Evolutionary conservation across 2,888 invertebrate genomes (phyloP).

Genomic region (Arrhopalites spinosus): DNA sequence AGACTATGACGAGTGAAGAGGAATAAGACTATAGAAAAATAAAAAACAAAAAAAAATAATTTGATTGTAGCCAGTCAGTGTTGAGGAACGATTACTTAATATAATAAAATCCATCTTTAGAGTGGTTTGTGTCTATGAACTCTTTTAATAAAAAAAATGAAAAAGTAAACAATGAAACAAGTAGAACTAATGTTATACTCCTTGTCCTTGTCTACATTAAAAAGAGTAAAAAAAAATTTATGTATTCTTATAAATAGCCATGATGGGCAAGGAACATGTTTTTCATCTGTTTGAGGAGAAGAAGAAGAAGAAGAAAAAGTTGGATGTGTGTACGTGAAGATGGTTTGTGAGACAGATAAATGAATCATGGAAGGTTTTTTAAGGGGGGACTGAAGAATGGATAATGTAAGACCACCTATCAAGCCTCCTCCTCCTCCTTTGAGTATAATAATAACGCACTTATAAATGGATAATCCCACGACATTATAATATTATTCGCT

Average conservation of each 20-base stretch:
- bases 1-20: too few species aligned
- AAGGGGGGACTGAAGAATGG: constrained; percentile 29
- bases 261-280: not conserved
- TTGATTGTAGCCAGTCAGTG: too few species aligned
- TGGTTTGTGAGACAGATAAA: constrained; percentile 41
- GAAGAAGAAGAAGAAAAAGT: not conserved
- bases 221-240: not conserved
- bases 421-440: not conserved
- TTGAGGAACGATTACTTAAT: too few species aligned
- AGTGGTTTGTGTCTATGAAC: too few species aligned
- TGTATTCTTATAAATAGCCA: not conserved
- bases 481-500: constrained; percentile 35
- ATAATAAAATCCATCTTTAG: too few species aligned
- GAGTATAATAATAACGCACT: constrained; percentile 22
- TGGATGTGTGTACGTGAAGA: not conserved
- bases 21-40: too few species aligned
- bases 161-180: not conserved
- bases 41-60: too few species aligned
- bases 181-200: not conserved
- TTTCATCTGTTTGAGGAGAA: not conserved
- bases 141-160: not conserved
- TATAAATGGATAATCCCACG: constrained; percentile 35
- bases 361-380: constrained; percentile 35
- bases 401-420: constrained; percentile 40
- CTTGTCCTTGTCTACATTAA: not conserved